phyloP scores from a whole-genome alignment of 2,113 vertebrate species.

The Ptyas mucosa region DNA sequence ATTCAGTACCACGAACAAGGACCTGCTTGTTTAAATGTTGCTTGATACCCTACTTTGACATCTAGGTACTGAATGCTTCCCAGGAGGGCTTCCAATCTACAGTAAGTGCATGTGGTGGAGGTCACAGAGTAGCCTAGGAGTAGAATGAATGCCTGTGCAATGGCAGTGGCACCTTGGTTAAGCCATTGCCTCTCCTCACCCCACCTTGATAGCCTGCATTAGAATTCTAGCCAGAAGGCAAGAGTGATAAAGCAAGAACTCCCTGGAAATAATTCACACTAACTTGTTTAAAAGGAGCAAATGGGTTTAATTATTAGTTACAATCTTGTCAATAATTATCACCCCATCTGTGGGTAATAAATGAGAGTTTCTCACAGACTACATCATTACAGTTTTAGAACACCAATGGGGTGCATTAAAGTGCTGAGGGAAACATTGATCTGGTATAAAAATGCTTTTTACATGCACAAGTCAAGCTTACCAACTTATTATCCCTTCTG shows the following conservation, averaged over 20 bases:
- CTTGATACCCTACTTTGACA: background rate
- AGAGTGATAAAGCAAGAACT: slow-evolving; percentile 56
- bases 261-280: slow-evolving; percentile 69
- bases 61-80: no score
- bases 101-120: background rate
- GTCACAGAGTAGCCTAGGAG: no score
- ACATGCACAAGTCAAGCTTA: slow-evolving; percentile 51
- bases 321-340: slow-evolving; percentile 88
- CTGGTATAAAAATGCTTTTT: slow-evolving; percentile 86
- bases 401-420: slow-evolving; percentile 88
- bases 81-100: background rate
- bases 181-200: background rate
- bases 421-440: slow-evolving; percentile 89
- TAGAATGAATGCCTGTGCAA: no score
- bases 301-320: slow-evolving; percentile 80
- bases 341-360: slow-evolving; percentile 89
- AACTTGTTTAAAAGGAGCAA: slow-evolving; percentile 70
- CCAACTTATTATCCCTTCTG: slow-evolving; percentile 42
- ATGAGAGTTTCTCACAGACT: slow-evolving; percentile 87
- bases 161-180: no score
- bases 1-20: background rate
- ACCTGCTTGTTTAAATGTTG: background rate
- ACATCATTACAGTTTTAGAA: slow-evolving; percentile 89
- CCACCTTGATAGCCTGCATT: background rate
- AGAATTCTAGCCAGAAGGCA: background rate